phyloP scores from a whole-genome alignment of 2,797 vertebrate genomes.

The Chrosomus eos region DNA sequence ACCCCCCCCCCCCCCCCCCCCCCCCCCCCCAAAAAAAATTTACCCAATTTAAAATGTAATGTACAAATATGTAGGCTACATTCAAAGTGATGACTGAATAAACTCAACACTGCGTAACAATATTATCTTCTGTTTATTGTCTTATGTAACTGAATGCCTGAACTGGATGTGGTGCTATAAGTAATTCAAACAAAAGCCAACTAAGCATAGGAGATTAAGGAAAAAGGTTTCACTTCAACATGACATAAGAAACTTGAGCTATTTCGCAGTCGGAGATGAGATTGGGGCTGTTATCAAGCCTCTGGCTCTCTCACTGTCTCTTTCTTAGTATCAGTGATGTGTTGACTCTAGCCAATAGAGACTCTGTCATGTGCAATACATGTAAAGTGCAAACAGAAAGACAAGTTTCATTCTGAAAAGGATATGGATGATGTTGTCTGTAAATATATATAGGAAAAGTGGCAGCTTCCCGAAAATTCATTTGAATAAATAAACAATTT shows the following conservation, averaged over 20 bases:
- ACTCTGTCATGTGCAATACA: background rate
- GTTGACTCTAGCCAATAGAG: conserved; percentile 11
- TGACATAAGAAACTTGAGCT: background rate
- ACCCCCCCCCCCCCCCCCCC: rapidly evolving
- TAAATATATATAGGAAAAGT: background rate
- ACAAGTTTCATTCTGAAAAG: background rate
- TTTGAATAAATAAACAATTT: conserved; percentile 6
- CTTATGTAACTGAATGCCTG: too few relatives aligned
- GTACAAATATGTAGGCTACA: background rate
- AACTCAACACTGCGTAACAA: background rate
- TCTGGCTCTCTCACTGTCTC: conserved; percentile 36
- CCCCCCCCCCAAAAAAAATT: too few relatives aligned
- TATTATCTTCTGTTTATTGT: too few relatives aligned
- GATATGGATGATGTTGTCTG: background rate
- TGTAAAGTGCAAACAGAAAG: background rate
- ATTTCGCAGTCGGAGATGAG: background rate
- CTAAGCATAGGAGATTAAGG: background rate
- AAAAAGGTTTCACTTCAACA: background rate
- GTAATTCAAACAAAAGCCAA: background rate
- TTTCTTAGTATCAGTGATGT: conserved; percentile 25
- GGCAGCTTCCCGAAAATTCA: background rate
- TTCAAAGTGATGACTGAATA: background rate
- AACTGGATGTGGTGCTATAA: too few relatives aligned
- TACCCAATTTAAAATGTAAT: background rate
- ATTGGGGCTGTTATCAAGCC: conserved; percentile 2